Percentiles rank a stretch among this genome's conserved stretches.
phyloP scores from a whole-genome alignment of 2,888 invertebrate species.

The Eupithecia tripunctaria region DNA sequence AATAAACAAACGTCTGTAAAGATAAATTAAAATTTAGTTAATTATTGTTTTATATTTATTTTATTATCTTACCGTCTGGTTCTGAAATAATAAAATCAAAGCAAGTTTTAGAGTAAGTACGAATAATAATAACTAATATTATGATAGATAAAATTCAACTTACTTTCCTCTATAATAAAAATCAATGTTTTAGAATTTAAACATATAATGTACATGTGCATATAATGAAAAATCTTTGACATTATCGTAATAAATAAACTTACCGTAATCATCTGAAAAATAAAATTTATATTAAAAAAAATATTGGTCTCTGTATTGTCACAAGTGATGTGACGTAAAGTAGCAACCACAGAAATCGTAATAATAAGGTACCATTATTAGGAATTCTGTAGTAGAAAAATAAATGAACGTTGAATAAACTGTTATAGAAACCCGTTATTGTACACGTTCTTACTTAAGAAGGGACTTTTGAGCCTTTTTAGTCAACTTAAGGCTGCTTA shows the following conservation, averaged over 20 bases:
- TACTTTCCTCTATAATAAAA: conserved; percentile 47
- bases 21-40: background rate
- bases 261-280: conserved; percentile 55
- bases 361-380: too few relatives aligned
- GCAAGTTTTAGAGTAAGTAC: background rate
- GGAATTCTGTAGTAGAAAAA: too few relatives aligned
- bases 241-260: conserved; percentile 29
- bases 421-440: too few relatives aligned
- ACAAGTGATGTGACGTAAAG: too few relatives aligned
- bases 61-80: conserved; percentile 17
- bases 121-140: background rate
- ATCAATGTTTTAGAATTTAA: background rate
- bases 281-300: background rate
- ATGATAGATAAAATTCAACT: conserved; percentile 12
- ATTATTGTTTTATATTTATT: background rate
- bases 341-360: too few relatives aligned
- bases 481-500: too few relatives aligned
- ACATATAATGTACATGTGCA: too few relatives aligned
- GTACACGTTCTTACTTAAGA: too few relatives aligned
- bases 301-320: too few relatives aligned
- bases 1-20: background rate
- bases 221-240: background rate
- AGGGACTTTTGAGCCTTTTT: too few relatives aligned
- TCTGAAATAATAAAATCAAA: conserved; percentile 5
- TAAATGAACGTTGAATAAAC: too few relatives aligned